Percentiles rank a stretch among this genome's conserved stretches.
phyloP scores from a whole-genome alignment of 2,113 vertebrate genomes.

The Amphiprion ocellaris region DNA sequence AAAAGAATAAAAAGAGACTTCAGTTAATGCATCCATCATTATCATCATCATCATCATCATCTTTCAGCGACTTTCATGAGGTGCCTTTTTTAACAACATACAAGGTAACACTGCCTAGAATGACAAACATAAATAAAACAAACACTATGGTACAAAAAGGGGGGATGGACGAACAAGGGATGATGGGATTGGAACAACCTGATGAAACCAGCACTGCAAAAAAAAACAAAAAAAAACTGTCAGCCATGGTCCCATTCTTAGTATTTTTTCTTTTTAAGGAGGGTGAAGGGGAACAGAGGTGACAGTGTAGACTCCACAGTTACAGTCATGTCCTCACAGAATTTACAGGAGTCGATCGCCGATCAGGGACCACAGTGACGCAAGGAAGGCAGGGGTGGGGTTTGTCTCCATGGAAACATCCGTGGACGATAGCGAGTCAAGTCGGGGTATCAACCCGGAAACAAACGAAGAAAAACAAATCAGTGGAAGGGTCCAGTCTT shows the following conservation, averaged over 20 bases:
- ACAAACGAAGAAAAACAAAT: background rate
- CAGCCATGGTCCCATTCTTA: constrained; percentile 48
- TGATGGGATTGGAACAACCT: constrained; percentile 65
- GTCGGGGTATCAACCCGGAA: background rate
- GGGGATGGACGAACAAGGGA: constrained; percentile 25
- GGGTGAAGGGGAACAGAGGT: constrained; percentile 27
- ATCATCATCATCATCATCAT: constrained; percentile 62
- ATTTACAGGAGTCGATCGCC: background rate
- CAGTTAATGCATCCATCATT: constrained; percentile 77
- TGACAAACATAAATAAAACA: constrained; percentile 78
- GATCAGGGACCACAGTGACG: constrained; percentile 8
- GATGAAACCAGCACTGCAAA: constrained; percentile 70
- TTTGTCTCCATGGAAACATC: constrained; percentile 68
- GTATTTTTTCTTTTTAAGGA: background rate
- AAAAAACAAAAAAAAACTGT: background rate
- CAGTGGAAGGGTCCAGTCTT: constrained; percentile 40
- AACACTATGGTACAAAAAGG: constrained; percentile 78
- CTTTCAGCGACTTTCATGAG: constrained; percentile 67
- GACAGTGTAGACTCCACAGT: constrained; percentile 60
- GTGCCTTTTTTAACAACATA: constrained; percentile 72
- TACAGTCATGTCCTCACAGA: constrained; percentile 48
- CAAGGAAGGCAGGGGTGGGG: constrained; percentile 19
- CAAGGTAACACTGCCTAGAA: constrained; percentile 74
- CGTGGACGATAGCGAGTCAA: constrained; percentile 12
- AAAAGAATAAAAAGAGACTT: constrained; percentile 61